A percentile compares a stretch with the other conserved stretches of the same genome.
These are phyloP conservation scores for Diaphora mendica DNA, from an alignment of 2,888 invertebrate species.

Conservation along the genomic window DNA sequence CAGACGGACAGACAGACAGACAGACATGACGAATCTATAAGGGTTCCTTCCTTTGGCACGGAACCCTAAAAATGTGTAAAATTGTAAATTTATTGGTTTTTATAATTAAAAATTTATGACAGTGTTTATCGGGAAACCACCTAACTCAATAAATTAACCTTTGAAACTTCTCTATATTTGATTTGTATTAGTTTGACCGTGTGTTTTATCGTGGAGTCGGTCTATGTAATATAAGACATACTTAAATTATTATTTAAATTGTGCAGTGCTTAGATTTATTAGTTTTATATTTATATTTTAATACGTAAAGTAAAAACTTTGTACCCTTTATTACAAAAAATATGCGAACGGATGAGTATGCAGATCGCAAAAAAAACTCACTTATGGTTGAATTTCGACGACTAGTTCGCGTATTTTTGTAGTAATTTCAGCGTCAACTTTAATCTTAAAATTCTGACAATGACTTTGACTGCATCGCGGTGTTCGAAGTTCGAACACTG, in stretches of 20 bases:
- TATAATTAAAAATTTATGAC: neutral
- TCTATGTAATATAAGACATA: neutral
- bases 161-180: neutral
- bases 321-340: too few species aligned
- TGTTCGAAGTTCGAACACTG: neutral
- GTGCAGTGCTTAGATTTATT: neutral
- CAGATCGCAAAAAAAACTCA: too few species aligned
- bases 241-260: neutral
- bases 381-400: too few species aligned
- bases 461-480: neutral
- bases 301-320: too few species aligned
- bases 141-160: neutral
- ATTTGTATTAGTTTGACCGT: slow-evolving; percentile 11
- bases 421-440: neutral
- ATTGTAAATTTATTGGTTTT: neutral
- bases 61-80: too few species aligned
- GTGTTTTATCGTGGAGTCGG: slow-evolving; percentile 9
- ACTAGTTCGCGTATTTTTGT: neutral
- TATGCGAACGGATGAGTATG: too few species aligned
- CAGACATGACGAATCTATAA: too few species aligned
- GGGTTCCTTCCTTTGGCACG: too few species aligned
- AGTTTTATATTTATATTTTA: too few species aligned
- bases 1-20: too few species aligned
- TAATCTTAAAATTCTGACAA: neutral
- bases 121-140: neutral